These are phyloP conservation scores for Meiosimyza platycephala DNA, from an alignment of 2,888 invertebrate species.

Conservation along the genomic window DNA sequence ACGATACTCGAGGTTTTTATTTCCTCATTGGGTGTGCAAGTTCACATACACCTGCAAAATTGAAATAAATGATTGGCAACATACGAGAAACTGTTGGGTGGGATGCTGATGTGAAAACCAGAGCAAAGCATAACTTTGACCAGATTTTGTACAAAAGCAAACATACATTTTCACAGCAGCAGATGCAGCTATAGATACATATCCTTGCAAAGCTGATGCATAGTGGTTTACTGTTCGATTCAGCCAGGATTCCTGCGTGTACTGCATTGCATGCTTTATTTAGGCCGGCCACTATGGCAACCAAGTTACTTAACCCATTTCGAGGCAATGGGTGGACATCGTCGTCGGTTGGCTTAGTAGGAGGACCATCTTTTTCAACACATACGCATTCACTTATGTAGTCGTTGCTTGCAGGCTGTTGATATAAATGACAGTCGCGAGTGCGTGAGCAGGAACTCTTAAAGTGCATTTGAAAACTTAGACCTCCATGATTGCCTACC, in stretches of 20 bases:
- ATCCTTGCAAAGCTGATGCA: background rate
- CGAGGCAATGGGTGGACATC: conserved; percentile 7
- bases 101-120: no score
- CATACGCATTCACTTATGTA: conserved; percentile 9
- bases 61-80: no score
- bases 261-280: conserved; percentile 33
- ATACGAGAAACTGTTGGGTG: no score
- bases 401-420: background rate
- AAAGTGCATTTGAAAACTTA: conserved; percentile 16
- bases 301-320: conserved; percentile 32
- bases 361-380: background rate
- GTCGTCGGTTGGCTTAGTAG: background rate
- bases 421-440: conserved; percentile 3
- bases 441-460: background rate
- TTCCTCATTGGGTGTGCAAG: no score
- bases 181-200: conserved; percentile 8
- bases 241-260: background rate
- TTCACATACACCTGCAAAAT: no score
- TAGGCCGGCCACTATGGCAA: conserved; percentile 31
- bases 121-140: no score
- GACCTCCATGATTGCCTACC: no score
- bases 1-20: no score
- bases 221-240: no score
- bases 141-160: background rate
- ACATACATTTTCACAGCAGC: conserved; percentile 13